Evolutionary conservation across 2,888 invertebrate genomes (phyloP), one percentile per base, ranked within the genome.

Genomic region (Drosophila paranaensis): DNA sequence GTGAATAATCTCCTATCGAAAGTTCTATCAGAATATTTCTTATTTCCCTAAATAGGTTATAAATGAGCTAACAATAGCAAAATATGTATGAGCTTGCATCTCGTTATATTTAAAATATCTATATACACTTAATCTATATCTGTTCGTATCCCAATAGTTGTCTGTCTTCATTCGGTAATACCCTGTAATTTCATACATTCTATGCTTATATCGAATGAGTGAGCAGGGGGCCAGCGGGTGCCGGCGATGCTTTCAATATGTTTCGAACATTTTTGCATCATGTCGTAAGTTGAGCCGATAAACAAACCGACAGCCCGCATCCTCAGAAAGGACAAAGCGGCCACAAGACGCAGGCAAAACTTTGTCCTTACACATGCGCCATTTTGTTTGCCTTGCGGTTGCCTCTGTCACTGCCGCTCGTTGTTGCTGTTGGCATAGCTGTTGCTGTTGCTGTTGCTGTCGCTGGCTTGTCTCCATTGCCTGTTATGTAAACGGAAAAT

Each of bases 401-500:
- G 71, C 9, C 10, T 14, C 14, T 42, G 67, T 48, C 42, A 27
- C 14, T 46, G 40, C n/a, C 39, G 74, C 60, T 4, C 58, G 62
- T n/a, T 54, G 45, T 25, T 74, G 42, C 2, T 11, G 50, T 20
- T 61, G 62, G 14, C 55, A 54, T 4, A 33, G 37, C 27, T 48
- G 40, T 14, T 37, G 27, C 27, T 27, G 27, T 27, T 27, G 25
- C 30, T 30, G 6, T 30, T 30, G 30, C 6, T 30, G 30, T 30
- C 6, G 30, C 11, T 33, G 48, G 10, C 16, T 50, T 33, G 48
- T 13, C 46, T 54, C 33, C 61, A 53, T 62, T 66, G 65, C 46
- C 58, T 53, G 86, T 77, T 88, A 81, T 85, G 84, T 77, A 88
- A 89, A 89, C 86, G 86, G 89, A 87, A 87, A 89, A 89, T 87